Base-by-base conservation (phyloP, 2,797 vertebrate species). In the Labroides dimidiatus region DNA sequence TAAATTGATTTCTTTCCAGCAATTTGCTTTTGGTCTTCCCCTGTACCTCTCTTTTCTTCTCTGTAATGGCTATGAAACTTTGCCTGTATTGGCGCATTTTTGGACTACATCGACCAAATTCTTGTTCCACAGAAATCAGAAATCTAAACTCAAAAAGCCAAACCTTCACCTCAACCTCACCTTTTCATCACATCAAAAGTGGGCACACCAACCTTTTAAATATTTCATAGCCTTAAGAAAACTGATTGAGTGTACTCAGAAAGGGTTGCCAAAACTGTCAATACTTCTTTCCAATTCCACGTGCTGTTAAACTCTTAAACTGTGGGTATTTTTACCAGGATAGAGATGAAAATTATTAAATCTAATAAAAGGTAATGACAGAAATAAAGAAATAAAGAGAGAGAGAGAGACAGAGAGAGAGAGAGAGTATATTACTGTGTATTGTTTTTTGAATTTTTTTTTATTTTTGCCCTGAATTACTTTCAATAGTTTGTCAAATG, bases 1-100 rank as follows among this genome's bases (percentile, higher is more conserved):
- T 23, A 67, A 77, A 78, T 72, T 3, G 1, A 55, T 72, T 79
- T 72, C 53, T 74, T 27, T 4, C 21, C 13, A 3, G 19, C 45
- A 45, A 56, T 65, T 71, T 66, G 27, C 39, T 49, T 19, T 60
- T 4, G 8, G 15, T 65, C 9, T 58, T 36, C 44, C 21, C n/a
- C 11, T 12, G 2, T 54, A 14, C 7, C 6, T 1, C 9, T 14
- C 47, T 6, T 45, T 19, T 55, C n/a, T 39, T 8, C 0, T 4
- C 6, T 17, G 58, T 33, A 14, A 45, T 49, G n/a, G 33, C 48
- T 70, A 44, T 68, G 37, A 69, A 60, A 39, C 45, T 23, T 47
- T 67, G 41, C 21, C 60, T 77, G 30, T 33, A 33, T 8, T 33
- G 30, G 30, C 8, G 30, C 7, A 33, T 33, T 33, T 33, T 33